Evolutionary conservation across 2,797 vertebrate genomes (phyloP), one percentile per base, ranked within the genome.

Genomic region (Pseudopleuronectes americanus): DNA sequence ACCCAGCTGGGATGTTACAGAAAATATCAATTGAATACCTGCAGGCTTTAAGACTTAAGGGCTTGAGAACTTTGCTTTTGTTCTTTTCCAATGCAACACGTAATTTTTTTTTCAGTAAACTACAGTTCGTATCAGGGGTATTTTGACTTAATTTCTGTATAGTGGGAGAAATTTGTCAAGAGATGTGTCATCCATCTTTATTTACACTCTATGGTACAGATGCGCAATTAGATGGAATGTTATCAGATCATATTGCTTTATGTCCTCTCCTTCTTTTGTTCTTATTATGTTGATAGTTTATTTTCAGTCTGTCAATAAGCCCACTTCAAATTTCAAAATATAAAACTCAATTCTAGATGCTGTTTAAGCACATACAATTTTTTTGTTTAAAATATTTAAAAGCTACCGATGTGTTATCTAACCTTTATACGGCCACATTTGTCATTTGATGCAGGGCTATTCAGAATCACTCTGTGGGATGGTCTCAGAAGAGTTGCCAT

Each of bases 401-500:
- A 48, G 3, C 14, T 17, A 0, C 16, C 17, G 6, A 22, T 10
- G 3, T 0, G 4, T 17, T 48, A 43, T 59, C 31, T n/a, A 55
- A 53, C 21, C 53, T 47, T 56, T 19, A 33, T 28, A 9, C 61
- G 17, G 16, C 14, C 14, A 22, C 38, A 19, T 64, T 31, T 47
- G 16, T 61, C 4, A 49, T 67, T 74, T 19, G 2, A 74, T 2
- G 22, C 49, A 2, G 26, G 21, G 41, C 23, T 28, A 6, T 59
- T 72, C 0, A 47, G 2, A 45, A 53, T 23, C 55, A 70, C 22
- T 57, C 41, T 22, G 6, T 21, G 59, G 28, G 33, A 58, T 38
- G 54, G 41, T 77, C 66, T 71, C 62, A 3, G 5, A 57, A 52
- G 23, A 61, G 45, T n/a, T 71, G 33, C 67, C 68, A 64, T 76